Percentiles rank a stretch among this genome's conserved stretches.
Conservation (phyloP, 2,113 vertebrate species). For the Seriola aureovittata region DNA sequence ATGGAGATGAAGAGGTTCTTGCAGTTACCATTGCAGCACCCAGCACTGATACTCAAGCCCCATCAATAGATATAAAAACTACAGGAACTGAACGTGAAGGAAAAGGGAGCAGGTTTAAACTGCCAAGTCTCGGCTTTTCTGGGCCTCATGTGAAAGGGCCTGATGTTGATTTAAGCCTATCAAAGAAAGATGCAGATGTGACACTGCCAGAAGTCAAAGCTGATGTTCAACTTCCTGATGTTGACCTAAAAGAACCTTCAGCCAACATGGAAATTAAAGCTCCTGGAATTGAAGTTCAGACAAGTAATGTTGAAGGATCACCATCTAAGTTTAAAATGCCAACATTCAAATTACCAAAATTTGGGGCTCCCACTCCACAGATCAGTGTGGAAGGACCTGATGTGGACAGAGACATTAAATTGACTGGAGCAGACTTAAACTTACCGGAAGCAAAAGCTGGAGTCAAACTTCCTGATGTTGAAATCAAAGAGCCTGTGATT, state of each 20-base stretch:
- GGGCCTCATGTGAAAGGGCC: constrained; percentile 27
- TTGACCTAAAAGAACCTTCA: constrained; percentile 30
- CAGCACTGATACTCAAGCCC: constrained; percentile 10
- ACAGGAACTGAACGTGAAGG: neutral
- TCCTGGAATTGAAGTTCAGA: neutral
- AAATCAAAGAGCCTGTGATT: constrained; percentile 9
- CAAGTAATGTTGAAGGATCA: constrained; percentile 37
- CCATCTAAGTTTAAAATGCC: constrained; percentile 70
- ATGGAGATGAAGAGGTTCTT: constrained; percentile 18
- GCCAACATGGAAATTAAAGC: constrained; percentile 13
- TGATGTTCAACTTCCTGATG: constrained; percentile 26
- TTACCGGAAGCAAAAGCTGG: constrained; percentile 9
- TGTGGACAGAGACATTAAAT: constrained; percentile 34
- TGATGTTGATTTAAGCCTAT: constrained; percentile 28
- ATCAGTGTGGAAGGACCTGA: constrained; percentile 38
- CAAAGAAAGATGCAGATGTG: constrained; percentile 43
- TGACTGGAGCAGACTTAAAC: constrained; percentile 7
- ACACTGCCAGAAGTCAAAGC: constrained; percentile 28
- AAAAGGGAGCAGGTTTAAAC: constrained; percentile 49
- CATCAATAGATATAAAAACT: constrained; percentile 18
- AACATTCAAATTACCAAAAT: constrained; percentile 66
- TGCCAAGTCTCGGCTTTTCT: constrained; percentile 62
- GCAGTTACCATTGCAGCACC: constrained; percentile 16
- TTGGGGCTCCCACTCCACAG: constrained; percentile 51
- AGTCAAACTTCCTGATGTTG: constrained; percentile 16